Percentiles rank a stretch among this genome's conserved stretches.
Evolutionary conservation across 2,113 vertebrate species (phyloP).

Genomic region (Colius striatus): DNA sequence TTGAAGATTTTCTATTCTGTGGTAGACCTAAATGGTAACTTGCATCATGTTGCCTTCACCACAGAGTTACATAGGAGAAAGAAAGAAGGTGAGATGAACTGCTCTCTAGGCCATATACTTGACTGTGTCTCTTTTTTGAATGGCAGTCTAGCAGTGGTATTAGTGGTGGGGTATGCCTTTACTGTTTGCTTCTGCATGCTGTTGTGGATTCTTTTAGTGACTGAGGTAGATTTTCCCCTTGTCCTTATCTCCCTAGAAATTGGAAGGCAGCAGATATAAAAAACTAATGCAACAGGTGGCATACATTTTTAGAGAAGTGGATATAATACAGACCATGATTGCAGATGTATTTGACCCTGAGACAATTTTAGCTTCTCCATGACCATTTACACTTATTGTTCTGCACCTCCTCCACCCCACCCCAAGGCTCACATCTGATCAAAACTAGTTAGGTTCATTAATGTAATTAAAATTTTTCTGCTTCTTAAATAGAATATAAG

Average conservation of each 20-base stretch:
- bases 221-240: neutral
- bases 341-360: neutral
- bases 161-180: neutral
- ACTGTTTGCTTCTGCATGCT: neutral
- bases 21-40: neutral
- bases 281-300: neutral
- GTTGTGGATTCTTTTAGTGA: neutral
- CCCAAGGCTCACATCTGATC: neutral
- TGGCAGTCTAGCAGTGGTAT: neutral
- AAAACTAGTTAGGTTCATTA: neutral
- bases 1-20: neutral
- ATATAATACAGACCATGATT: neutral
- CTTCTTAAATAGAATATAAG: neutral
- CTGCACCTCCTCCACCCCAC: rapidly evolving
- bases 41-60: neutral
- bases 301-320: neutral
- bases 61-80: rapidly evolving
- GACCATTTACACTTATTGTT: neutral
- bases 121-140: neutral
- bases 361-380: neutral
- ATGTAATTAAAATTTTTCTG: neutral
- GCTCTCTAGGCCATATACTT: neutral
- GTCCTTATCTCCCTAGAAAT: neutral
- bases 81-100: neutral
- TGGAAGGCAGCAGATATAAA: neutral